Evolutionary conservation across 2,888 invertebrate species (phyloP), one percentile per base, ranked within the genome.

Genomic region (Pyrochroa serraticornis): DNA sequence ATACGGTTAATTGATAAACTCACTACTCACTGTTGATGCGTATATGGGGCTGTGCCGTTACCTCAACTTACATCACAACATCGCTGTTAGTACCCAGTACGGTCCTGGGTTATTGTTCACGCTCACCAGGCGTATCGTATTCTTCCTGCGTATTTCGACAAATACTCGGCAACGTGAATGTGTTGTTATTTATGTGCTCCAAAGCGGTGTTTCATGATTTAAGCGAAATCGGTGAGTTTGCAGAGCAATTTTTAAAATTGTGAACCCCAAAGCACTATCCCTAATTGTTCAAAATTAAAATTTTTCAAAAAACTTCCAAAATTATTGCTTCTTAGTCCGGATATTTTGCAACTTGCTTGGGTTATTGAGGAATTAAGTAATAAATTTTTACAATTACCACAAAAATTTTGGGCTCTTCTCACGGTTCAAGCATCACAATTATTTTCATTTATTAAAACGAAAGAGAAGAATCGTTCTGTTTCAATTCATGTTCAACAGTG

Each of bases 31-130:
- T 22, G 22, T 5, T 5, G 22, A 10, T 32, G n/a, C 7, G 33
- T 33, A 12, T 49, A 22, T 22, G 22, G 22, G 22, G 22, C 22
- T 22, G 22, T 22, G 22, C 22, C 22, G 22, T 22, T 22, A 22
- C 22, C 32, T 9, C 43, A 38, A 38, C 46, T 46, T 32, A 38
- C 22, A 22, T 22, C 22, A 22, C 22, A 22, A 5, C 22, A 5
- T 5, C 22, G 22, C 22, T 22, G 22, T 22, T 22, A 22, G 2
- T 22, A 22, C 46, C 37, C 32, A 68, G 60, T 72, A 69, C 74
- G 73, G 73, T 49, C 83, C 73, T 85, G 85, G 63, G 82, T 84
- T 77, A 85, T 84, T 67, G 85, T 85, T 77, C 83, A 75, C 72
- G 74, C 71, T 83, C 77, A 85, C 81, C 76, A 82, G 83, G 83